Percentiles rank a stretch among this genome's conserved stretches.
These are phyloP conservation scores for Pseudorasbora parva DNA, from an alignment of 2,113 vertebrate species.

Conservation along the genomic window DNA sequence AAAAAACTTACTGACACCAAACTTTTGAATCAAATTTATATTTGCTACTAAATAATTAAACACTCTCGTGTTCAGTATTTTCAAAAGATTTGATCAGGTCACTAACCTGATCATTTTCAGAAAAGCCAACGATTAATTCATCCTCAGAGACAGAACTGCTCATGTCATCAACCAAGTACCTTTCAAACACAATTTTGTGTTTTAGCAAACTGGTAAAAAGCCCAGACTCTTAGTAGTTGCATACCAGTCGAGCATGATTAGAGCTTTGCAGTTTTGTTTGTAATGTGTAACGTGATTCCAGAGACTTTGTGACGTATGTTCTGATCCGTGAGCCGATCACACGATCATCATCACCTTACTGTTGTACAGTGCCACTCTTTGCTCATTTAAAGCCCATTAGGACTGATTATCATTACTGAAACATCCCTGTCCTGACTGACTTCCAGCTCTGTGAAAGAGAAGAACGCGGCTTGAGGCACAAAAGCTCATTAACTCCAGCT, in stretches of 20 bases:
- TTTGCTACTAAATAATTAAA: too few relatives aligned
- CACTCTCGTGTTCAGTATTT: too few relatives aligned
- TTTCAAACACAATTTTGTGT: neutral
- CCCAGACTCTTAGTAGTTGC: neutral
- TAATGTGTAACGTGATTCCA: neutral
- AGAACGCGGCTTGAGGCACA: neutral
- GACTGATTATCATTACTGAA: conserved; percentile 10
- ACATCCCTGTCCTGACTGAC: conserved; percentile 23
- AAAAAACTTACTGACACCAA: too few relatives aligned
- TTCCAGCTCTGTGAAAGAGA: neutral
- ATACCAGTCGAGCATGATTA: neutral
- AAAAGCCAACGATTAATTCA: neutral
- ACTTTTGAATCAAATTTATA: too few relatives aligned
- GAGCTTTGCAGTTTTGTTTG: neutral
- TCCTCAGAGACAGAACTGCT: neutral
- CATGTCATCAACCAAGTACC: neutral
- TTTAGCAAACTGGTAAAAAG: neutral
- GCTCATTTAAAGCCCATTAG: conserved; percentile 31
- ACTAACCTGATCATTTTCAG: neutral
- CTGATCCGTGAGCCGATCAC: neutral
- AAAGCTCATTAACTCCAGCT: conserved; percentile 35
- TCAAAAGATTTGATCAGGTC: too few relatives aligned
- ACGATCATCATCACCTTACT: neutral
- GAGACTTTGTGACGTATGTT: neutral
- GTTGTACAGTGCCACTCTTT: neutral